Evolutionary conservation across 2,797 vertebrate species (phyloP), one percentile per base, ranked within the genome.

Genomic region (Epinephelus coioides): DNA sequence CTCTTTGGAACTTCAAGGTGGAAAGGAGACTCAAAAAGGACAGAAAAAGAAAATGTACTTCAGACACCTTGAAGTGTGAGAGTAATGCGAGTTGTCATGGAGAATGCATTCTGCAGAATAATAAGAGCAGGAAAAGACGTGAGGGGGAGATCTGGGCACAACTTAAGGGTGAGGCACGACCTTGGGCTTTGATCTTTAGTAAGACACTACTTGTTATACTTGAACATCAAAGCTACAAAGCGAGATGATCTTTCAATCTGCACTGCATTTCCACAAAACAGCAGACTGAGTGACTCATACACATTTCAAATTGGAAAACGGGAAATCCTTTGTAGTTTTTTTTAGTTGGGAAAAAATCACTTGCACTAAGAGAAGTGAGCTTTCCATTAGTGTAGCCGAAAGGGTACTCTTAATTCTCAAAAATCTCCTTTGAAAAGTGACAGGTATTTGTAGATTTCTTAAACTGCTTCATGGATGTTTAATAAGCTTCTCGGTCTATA

Each of bases 141-240:
- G 30, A 49, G 40, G 54, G 62, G 19, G 61, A 69, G 6, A 44
- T 34, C 17, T 1, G 25, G 47, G 62, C 61, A 19, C 61, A 44
- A 66, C 55, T 69, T 23, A 6, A 67, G 27, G 51, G 19, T 21
- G 73, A 76, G 30, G 51, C 55, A 7, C 19, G 12, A 69, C 82
- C 66, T 30, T 2, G 4, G 2, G 74, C 85, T 87, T 89, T 89
- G 75, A 88, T 85, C 82, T 70, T 11, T 0, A 27, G 55, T 27
- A 1, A 85, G 77, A 81, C 64, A 27, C 63, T 38, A 0, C 61
- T 82, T 56, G 74, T 59, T 67, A 17, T 63, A 78, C 34, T 66
- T 1, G 7, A 64, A 83, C 74, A 81, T 88, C 81, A 86, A 85
- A 89, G 81, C 63, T n/a, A 21, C 55, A 76, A 72, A 73, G 53